Base-by-base conservation (phyloP, 2,113 vertebrate genomes). In the Stigmatopora nigra region DNA sequence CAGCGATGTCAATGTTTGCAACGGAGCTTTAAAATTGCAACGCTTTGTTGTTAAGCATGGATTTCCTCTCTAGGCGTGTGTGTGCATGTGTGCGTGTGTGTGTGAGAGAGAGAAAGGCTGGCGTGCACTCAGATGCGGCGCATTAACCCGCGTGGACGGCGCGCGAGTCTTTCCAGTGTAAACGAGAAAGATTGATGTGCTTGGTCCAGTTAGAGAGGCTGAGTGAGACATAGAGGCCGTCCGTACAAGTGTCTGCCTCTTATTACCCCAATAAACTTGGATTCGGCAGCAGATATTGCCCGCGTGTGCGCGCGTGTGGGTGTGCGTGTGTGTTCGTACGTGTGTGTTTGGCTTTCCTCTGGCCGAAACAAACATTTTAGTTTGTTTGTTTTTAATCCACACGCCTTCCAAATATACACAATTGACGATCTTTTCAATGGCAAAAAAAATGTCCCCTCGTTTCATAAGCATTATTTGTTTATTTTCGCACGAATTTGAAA, bases 31-130 rank as follows among this genome's bases (percentile, higher is more conserved):
- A 92, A 92, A 94, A 96, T 95, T 93, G 94, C 25, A 31, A 31
- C 25, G 25, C 25, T 31, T 31, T 31, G 25, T 31, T 31, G 25
- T 31, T 97, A 94, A 91, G 92, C 91, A 92, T 92, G 93, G 94
- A 4, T 93, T 95, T 94, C 93, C 95, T 96, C 97, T 97, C 96
- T 94, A 96, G 95, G 93, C 95, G 93, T 95, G 93, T 94, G 92
- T 96, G 94, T 93, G 94, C 93, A 94, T 96, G 94, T 98, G 25
- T 31, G 93, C 95, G 93, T 95, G 93, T 94, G 92, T 96, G 92
- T 91, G 94, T 93, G 94, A 93, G 95, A 96, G 94, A 97, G 25
- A 98, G 97, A 96, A 93, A 98, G 95, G 93, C 94, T 93, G 93
- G 53, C 96, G 94, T 94, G 93, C 94, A 96, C 94, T 94, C 95